phyloP scores from a whole-genome alignment of 2,888 invertebrate species.

The Pristionchus arcanus region DNA sequence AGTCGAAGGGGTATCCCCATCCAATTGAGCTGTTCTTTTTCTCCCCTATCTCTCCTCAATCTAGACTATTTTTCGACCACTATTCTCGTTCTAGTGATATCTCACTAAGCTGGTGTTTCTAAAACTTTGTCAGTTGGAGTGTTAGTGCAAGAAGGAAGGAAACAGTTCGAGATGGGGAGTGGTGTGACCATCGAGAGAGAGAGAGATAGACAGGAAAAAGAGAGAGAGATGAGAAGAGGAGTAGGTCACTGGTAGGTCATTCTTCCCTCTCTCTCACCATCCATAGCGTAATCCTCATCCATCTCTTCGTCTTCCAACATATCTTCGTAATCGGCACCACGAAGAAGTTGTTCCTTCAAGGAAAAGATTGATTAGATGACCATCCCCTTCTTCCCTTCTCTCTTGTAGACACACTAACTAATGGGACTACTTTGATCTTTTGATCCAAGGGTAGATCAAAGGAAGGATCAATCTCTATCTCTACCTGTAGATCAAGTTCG shows the following conservation, averaged over 20 bases:
- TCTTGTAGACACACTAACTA: not conserved
- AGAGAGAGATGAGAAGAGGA: not conserved
- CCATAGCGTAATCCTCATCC: conserved; percentile 54
- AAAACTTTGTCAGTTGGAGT: not conserved
- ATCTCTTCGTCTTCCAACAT: conserved; percentile 45
- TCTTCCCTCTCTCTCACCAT: conserved; percentile 34
- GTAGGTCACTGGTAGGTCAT: not conserved
- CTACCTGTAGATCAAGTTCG: conserved; percentile 50
- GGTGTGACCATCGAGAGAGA: not conserved
- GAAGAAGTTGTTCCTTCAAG: conserved; percentile 42
- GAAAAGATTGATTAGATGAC: not conserved
- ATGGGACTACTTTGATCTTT: not conserved
- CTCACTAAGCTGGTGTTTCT: not conserved
- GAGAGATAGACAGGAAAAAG: not conserved
- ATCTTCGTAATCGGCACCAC: conserved; percentile 50
- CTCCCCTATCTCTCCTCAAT: conserved; percentile 10
- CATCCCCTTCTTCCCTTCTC: not conserved
- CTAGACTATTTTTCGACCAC: conserved; percentile 21
- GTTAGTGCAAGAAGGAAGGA: not conserved
- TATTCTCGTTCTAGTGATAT: not conserved
- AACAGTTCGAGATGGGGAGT: not conserved
- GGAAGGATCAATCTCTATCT: not conserved
- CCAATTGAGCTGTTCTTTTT: conserved; percentile 24
- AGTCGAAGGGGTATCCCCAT: not conserved
- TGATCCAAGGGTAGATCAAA: conserved; percentile 39